Evolutionary conservation across 2,113 vertebrate genomes (phyloP).

Genomic region (Piaya cayana): DNA sequence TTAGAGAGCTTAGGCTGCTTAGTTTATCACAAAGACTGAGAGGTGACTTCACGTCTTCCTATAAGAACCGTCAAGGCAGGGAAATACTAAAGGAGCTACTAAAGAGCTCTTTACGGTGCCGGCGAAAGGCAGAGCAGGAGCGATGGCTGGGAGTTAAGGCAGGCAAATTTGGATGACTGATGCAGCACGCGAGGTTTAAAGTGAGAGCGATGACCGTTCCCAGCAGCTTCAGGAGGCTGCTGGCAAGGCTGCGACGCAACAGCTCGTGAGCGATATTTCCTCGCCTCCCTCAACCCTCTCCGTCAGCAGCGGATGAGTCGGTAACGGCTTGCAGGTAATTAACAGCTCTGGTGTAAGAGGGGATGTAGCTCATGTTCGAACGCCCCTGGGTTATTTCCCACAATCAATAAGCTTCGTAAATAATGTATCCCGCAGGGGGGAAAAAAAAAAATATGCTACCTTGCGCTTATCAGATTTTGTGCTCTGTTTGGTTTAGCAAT

Average conservation of each 20-base stretch:
- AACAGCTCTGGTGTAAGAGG: neutral
- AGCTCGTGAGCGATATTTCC: fast-evolving
- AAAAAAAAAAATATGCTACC: neutral
- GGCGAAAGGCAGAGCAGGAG: neutral
- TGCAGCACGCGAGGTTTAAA: neutral
- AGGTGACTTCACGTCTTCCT: neutral
- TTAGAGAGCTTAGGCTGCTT: neutral
- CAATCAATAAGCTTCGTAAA: constrained; percentile 44
- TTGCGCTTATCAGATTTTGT: constrained; percentile 13
- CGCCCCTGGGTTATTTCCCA: constrained; percentile 48
- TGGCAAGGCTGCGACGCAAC: neutral
- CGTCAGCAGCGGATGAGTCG: neutral
- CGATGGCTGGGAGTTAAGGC: neutral
- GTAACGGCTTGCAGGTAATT: constrained; percentile 17
- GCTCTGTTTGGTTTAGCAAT: neutral
- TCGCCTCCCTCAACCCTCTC: fast-evolving
- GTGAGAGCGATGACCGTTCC: neutral
- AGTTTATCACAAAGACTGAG: constrained; percentile 13
- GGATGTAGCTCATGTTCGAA: neutral
- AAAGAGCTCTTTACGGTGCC: neutral
- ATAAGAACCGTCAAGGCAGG: constrained; percentile 6
- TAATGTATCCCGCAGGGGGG: neutral
- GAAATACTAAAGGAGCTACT: neutral
- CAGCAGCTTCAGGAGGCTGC: neutral
- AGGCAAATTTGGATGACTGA: neutral